Evolutionary conservation across 2,797 vertebrate genomes (phyloP).

Genomic region (Meda fulgida): DNA sequence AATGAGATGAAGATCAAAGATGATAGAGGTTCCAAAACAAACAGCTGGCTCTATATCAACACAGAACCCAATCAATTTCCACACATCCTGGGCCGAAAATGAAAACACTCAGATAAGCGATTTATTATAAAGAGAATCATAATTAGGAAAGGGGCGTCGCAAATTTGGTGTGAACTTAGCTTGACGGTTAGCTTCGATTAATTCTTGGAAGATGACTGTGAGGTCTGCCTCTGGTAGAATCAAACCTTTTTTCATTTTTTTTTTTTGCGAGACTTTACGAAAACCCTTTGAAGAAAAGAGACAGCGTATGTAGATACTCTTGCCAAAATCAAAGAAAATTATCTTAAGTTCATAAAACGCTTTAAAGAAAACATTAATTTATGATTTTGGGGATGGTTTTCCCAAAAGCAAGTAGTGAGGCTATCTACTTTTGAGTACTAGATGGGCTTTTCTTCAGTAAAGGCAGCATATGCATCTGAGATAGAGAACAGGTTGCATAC

Average conservation of each 20-base stretch:
- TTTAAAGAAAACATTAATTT: not conserved
- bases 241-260: not conserved
- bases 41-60: conserved; percentile 59
- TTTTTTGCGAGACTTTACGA: not conserved
- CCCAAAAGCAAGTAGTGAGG: not conserved
- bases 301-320: not conserved
- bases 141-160: conserved; percentile 44
- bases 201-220: conserved; percentile 11
- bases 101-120: conserved; percentile 61
- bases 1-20: conserved; percentile 64
- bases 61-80: conserved; percentile 55
- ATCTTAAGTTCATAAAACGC: not conserved
- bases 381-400: not conserved
- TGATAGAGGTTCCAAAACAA: conserved; percentile 59
- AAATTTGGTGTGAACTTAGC: conserved; percentile 37
- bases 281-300: not conserved
- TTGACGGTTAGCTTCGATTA: conserved; percentile 37
- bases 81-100: conserved; percentile 53
- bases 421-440: not conserved
- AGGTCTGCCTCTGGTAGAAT: conserved; percentile 33
- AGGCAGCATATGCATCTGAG: not conserved
- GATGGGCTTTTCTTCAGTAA: not conserved
- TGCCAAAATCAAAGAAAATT: not conserved
- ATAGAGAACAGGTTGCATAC: conserved; percentile 24
- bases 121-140: conserved; percentile 59